Percentiles rank a stretch among this genome's conserved stretches.
Conservation (phyloP, 1,140 invertebrate genomes). For the Calycopis cecrops region DNA sequence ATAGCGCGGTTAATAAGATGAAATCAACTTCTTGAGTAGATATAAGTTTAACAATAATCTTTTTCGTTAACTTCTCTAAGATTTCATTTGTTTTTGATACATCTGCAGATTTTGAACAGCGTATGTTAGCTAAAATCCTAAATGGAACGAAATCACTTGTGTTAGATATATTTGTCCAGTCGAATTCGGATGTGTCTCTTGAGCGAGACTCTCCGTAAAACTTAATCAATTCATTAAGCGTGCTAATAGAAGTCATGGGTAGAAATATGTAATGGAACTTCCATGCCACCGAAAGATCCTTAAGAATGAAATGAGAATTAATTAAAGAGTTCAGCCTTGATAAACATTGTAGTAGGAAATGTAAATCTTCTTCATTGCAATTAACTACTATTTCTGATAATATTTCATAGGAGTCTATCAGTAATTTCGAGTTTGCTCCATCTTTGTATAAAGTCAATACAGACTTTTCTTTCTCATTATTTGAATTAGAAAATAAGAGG, state of each 20-base stretch:
- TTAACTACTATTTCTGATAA: conserved; percentile 45
- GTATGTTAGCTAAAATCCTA: conserved; percentile 37
- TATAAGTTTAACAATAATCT: conserved; percentile 34
- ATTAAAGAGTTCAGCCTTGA: conserved; percentile 49
- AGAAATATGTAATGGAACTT: conserved; percentile 66
- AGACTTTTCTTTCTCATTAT: conserved; percentile 28
- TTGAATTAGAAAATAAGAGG: conserved; percentile 32
- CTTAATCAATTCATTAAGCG: conserved; percentile 54
- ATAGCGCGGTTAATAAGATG: conserved; percentile 44
- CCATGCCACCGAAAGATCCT: conserved; percentile 56
- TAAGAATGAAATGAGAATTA: conserved; percentile 47
- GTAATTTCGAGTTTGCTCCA: conserved; percentile 40
- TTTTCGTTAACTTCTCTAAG: conserved; percentile 7
- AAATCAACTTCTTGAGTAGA: conserved; percentile 54
- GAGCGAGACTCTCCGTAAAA: conserved; percentile 36
- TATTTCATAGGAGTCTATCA: conserved; percentile 42
- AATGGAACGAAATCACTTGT: conserved; percentile 50
- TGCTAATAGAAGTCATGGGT: conserved; percentile 52
- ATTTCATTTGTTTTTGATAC: conserved; percentile 3
- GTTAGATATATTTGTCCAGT: conserved; percentile 26
- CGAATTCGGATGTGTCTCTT: conserved; percentile 21
- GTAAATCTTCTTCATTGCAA: conserved; percentile 55
- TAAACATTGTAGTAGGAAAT: conserved; percentile 44
- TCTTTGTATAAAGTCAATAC: conserved; percentile 45
- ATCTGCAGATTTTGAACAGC: conserved; percentile 19